Base-by-base conservation (phyloP, 1,140 invertebrate genomes). In the Hycleus cichorii region DNA sequence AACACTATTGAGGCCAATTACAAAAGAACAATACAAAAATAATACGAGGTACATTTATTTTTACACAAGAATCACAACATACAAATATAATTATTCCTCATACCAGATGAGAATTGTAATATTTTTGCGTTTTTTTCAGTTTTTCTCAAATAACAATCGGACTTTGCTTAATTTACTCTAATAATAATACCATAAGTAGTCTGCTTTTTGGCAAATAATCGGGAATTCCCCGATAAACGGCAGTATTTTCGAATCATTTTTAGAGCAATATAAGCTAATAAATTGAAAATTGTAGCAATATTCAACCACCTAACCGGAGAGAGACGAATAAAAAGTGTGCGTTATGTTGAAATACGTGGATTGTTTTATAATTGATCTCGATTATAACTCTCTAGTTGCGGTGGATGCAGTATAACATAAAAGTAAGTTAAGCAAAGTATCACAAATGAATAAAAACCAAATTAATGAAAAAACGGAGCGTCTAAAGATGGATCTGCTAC, bases 21-120 rank as follows among this genome's bases (percentile, higher is more conserved):
- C 32, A 32, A 32, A 32, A 32, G 7, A 32, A 7, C 4, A 32
- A 32, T 32, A 7, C 32, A 32, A 32, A 5, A 2, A 32, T 32
- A 5, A 32, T 32, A 32, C 32, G 7, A 32, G 32, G 32, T 59
- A 66, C 61, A 66, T 66, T 60, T 65, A 67, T 66, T 70, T 68
- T 49, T 71, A 68, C 68, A 71, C 69, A 64, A 72, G 62, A 66
- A 64, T 66, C 65, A 72, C 65, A 70, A 72, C 69, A 71, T 70
- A 69, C 56, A 70, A 69, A 71, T 69, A 69, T 63, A 66, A 61
- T 64, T 65, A 62, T 72, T 72, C 70, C 70, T 54, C 70, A 73
- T 73, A 70, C 71, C 71, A 72, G 71, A 73, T 73, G 71, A 68
- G 70, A 71, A 69, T 68, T 60, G 18, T 62, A 58, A 47, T 43